Percentiles rank a stretch among this genome's conserved stretches.
Conservation (phyloP, 92 coral and sea anemone species). For the Parazoanthus atlanticus region DNA sequence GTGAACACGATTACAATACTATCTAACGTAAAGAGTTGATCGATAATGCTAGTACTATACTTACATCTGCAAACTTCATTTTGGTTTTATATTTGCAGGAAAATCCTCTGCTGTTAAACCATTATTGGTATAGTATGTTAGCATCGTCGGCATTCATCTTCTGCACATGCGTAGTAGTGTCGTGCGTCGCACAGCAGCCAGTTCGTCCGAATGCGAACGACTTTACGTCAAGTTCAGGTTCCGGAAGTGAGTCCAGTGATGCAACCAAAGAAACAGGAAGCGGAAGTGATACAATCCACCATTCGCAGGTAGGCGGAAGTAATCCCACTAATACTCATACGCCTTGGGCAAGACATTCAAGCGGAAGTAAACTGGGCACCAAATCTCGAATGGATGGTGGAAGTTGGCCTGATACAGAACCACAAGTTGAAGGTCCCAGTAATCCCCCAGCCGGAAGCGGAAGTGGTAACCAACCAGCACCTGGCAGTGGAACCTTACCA, state of each 20-base stretch:
- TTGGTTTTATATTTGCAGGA: not conserved
- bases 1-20: not conserved
- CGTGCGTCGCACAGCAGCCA: not conserved
- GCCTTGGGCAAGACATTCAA: not conserved
- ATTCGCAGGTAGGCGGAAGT: not conserved
- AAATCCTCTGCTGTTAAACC: not conserved
- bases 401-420: slow-evolving; percentile 20
- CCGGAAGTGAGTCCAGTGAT: slow-evolving; percentile 3
- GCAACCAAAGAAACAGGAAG: not conserved
- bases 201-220: not conserved
- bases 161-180: not conserved
- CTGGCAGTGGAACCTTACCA: slow-evolving; percentile 32
- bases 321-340: not conserved
- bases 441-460: slow-evolving; percentile 22
- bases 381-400: slow-evolving; percentile 6
- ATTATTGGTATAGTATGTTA: not conserved
- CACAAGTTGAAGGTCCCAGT: not conserved
- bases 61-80: not conserved
- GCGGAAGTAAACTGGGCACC: not conserved
- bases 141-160: not conserved
- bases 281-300: not conserved
- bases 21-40: not conserved
- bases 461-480: slow-evolving; percentile 1
- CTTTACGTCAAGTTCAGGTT: slow-evolving; percentile 1
- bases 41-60: no score